Percentiles rank a stretch among this genome's conserved stretches.
Conservation (phyloP, 2,888 invertebrate species). For the Bellardia bayeri region DNA sequence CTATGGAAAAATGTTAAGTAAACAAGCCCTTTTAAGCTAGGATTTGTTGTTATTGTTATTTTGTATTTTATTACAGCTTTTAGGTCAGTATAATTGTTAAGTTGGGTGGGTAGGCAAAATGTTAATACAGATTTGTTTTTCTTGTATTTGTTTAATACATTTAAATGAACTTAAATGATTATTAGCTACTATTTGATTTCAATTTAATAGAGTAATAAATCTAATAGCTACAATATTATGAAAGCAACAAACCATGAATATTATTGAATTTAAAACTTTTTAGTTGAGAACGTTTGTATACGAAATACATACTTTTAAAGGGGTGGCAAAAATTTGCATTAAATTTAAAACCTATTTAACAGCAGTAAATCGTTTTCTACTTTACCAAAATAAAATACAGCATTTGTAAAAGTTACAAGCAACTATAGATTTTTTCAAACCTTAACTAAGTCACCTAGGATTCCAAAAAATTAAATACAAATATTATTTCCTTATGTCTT, state of each 20-base stretch:
- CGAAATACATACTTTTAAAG: not conserved
- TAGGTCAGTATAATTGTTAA: constrained; percentile 7
- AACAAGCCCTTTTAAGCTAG: constrained; percentile 64
- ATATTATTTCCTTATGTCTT: too few relatives aligned
- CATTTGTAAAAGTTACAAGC: too few relatives aligned
- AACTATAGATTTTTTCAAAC: too few relatives aligned
- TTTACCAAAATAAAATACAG: too few relatives aligned
- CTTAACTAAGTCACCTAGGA: too few relatives aligned
- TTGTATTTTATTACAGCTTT: not conserved
- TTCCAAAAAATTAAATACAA: too few relatives aligned
- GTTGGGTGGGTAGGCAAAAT: constrained; percentile 54
- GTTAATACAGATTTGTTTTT: constrained; percentile 31
- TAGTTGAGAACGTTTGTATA: too few relatives aligned
- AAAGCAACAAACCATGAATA: not conserved
- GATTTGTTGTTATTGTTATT: not conserved
- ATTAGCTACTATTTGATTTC: constrained; percentile 17
- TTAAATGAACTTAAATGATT: constrained; percentile 30
- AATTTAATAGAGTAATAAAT: constrained; percentile 54
- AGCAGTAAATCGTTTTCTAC: too few relatives aligned
- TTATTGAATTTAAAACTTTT: too few relatives aligned
- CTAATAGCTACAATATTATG: not conserved
- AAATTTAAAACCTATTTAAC: too few relatives aligned
- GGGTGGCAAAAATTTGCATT: too few relatives aligned
- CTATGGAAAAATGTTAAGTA: constrained; percentile 28
- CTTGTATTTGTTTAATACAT: constrained; percentile 40